phyloP scores from a whole-genome alignment of 2,797 vertebrate species.

The Acomys russatus region DNA sequence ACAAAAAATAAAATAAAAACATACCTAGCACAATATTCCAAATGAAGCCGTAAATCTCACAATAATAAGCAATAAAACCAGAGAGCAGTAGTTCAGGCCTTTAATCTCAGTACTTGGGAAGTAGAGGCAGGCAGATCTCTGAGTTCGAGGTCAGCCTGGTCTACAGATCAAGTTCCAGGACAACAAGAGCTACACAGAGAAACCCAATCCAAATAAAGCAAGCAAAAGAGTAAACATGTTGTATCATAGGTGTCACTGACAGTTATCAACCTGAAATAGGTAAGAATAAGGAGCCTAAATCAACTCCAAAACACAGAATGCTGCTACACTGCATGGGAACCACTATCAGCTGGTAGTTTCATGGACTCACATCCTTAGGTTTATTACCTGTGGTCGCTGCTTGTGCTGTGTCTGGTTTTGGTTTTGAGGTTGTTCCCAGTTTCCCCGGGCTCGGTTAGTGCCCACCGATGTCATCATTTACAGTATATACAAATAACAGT shows the following conservation, averaged over 20 bases:
- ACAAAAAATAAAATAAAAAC: not conserved
- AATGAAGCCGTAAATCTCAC: conserved; percentile 13
- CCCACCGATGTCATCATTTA: conserved; percentile 99
- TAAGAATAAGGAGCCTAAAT: conserved; percentile 42
- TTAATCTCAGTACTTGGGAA: too few relatives aligned
- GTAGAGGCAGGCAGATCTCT: too few relatives aligned
- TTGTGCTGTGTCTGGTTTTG: conserved; percentile 98
- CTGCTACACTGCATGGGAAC: not conserved
- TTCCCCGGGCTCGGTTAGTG: conserved; percentile 97
- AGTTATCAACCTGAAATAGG: not conserved
- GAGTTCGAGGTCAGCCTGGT: too few relatives aligned
- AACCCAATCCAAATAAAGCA: not conserved
- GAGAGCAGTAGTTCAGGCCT: too few relatives aligned
- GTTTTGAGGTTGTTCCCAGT: conserved; percentile 98
- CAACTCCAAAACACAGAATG: conserved; percentile 60
- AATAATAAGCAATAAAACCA: conserved; percentile 34
- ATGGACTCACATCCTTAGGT: not conserved
- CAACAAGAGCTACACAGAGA: too few relatives aligned
- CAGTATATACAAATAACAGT: conserved; percentile 99
- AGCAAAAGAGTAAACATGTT: not conserved
- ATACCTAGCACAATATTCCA: conserved; percentile 31
- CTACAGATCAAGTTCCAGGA: too few relatives aligned
- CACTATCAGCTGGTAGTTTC: not conserved
- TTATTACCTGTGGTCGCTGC: conserved; percentile 94
- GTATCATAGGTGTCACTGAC: not conserved